Evolutionary conservation across 2,888 invertebrate genomes (phyloP), one percentile per base, ranked within the genome.

Genomic region (Polymixis lichenea): DNA sequence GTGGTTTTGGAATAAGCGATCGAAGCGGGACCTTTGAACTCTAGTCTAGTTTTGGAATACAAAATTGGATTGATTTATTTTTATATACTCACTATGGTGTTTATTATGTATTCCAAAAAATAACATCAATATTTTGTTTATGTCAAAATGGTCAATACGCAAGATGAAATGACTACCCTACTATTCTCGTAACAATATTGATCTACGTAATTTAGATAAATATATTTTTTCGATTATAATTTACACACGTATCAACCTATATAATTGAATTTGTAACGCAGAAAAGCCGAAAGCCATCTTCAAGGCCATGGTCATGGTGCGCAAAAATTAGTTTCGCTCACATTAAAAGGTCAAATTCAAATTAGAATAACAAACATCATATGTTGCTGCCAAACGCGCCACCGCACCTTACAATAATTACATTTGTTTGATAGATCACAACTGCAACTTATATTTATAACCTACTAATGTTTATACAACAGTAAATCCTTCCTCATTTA

Each of bases 401-500:
- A 19, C 43, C 9, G 15, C n/a, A 64, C n/a, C n/a, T 19, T 46
- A 25, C 25, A 46, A 19, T 15, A 28, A 5, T 22, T 22, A 22
- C 17, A 9, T 22, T 28, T 17, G 5, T 28, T 69, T 66, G 66
- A 19, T 28, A 46, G 7, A 13, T 32, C 11, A 7, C 9, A 49
- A 46, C 46, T n/a, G 15, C n/a, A 49, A 56, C 60, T 28, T 32
- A 32, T 66, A 66, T 32, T 28, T 66, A 28, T 66, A 49, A 17
- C 28, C 28, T 32, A n/a, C 17, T 22, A 58, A 56, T 74, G 7
- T 75, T 49, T 32, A n/a, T 43, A 60, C 13, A 43, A 28, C 11
- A n/a, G 25, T 13, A 61, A 69, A 32, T 70, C 22, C 43, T 60
- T 70, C 60, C 22, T 81, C 32, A 25, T 55, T 38, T 74, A 49